Percentiles rank a stretch among this genome's conserved stretches.
Evolutionary conservation across 2,113 vertebrate species (phyloP).

Genomic region (Lophochroa leadbeateri): DNA sequence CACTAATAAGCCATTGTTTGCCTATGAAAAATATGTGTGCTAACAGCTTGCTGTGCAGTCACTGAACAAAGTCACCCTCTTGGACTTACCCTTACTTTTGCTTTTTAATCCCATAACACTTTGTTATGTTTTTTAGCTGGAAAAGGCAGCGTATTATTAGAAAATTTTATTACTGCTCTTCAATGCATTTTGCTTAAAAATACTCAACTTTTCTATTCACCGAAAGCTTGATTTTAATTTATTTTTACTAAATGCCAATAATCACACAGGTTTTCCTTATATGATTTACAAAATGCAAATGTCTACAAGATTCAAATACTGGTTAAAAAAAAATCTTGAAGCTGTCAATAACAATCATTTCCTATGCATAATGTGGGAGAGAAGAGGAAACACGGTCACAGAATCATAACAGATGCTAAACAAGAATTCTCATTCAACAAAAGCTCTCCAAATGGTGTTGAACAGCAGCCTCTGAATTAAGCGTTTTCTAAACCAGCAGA

Average conservation of each 20-base stretch:
- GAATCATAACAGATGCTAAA: neutral
- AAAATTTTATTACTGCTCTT: neutral
- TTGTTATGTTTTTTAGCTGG: neutral
- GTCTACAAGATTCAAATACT: neutral
- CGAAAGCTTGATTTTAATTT: neutral
- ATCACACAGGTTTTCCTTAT: neutral
- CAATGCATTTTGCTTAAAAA: neutral
- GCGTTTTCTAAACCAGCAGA: neutral
- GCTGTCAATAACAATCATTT: neutral
- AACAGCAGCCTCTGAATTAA: neutral
- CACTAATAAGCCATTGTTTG: slow-evolving; percentile 69
- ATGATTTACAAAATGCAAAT: neutral
- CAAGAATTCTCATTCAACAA: neutral
- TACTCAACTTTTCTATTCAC: neutral
- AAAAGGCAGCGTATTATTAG: neutral
- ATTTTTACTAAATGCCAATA: neutral
- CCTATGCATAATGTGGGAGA: neutral
- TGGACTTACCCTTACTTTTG: neutral
- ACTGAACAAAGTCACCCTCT: neutral
- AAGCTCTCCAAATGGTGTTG: neutral
- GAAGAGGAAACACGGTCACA: neutral
- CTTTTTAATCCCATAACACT: neutral
- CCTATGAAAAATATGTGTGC: slow-evolving; percentile 39
- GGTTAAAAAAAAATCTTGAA: neutral
- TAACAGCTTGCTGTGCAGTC: neutral